Conservation (phyloP, 2,888 invertebrate species). For the Branchellion lobata region DNA sequence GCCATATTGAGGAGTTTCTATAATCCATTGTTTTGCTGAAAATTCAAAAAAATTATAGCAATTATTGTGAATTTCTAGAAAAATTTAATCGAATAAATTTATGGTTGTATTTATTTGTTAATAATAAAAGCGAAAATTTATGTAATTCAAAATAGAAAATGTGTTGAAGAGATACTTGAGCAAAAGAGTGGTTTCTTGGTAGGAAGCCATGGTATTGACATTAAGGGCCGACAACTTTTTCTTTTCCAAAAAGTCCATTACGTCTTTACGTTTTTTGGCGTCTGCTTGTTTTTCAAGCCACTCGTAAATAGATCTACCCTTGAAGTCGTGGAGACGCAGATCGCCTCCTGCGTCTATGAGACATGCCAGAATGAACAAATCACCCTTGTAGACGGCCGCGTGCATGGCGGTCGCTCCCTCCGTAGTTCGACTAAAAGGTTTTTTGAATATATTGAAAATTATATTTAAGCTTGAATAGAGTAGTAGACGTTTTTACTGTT, state of each 20-base stretch:
- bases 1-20: not conserved
- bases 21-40: slow-evolving; percentile 6
- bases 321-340: slow-evolving; percentile 61
- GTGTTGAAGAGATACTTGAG: no score
- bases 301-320: slow-evolving; percentile 59
- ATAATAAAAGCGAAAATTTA: no score
- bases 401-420: slow-evolving; percentile 63
- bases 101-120: no score
- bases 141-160: no score
- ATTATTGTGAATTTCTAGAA: no score
- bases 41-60: no score
- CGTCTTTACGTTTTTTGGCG: slow-evolving; percentile 55
- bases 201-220: slow-evolving; percentile 35
- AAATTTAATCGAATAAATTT: no score
- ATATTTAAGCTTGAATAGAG: slow-evolving; percentile 4
- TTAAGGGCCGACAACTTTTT: slow-evolving; percentile 58
- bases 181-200: slow-evolving; percentile 5
- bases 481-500: not conserved
- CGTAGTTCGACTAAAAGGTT: slow-evolving; percentile 56
- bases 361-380: slow-evolving; percentile 57
- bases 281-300: slow-evolving; percentile 57
- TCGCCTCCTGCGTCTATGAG: slow-evolving; percentile 63
- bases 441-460: not conserved
- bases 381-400: slow-evolving; percentile 61
- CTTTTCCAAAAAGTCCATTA: slow-evolving; percentile 59